phyloP scores from a whole-genome alignment of 2,888 invertebrate genomes.

The Sphinx pinastri region DNA sequence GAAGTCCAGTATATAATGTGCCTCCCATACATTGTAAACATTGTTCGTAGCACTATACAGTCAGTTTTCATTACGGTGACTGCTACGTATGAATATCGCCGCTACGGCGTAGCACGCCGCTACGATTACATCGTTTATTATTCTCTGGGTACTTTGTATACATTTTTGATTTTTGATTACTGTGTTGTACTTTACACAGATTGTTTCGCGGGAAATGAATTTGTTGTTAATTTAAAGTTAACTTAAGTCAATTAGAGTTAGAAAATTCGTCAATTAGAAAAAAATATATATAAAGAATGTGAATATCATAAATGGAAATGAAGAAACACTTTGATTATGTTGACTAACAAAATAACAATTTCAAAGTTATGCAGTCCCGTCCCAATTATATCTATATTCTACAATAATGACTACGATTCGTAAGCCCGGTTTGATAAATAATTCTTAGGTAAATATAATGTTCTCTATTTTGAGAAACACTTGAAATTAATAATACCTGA shows the following conservation, averaged over 20 bases:
- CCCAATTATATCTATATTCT: no score
- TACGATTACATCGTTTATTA: not conserved
- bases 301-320: no score
- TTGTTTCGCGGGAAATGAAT: not conserved
- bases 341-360: no score
- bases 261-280: no score
- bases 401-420: no score
- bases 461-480: not conserved
- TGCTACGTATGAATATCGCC: conserved; percentile 10
- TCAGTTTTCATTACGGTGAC: conserved; percentile 1
- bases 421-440: not conserved
- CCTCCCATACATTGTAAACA: conserved; percentile 12
- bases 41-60: conserved; percentile 19
- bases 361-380: no score
- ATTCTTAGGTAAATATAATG: not conserved
- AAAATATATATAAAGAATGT: no score
- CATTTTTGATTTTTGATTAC: conserved; percentile 11
- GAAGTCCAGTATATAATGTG: not conserved
- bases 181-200: not conserved
- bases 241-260: no score
- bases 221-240: not conserved
- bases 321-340: no score
- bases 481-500: not conserved
- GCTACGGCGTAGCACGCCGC: conserved; percentile 3
- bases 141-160: not conserved